phyloP scores from a whole-genome alignment of 1,140 invertebrate species.

The Drosophila tsacasi region DNA sequence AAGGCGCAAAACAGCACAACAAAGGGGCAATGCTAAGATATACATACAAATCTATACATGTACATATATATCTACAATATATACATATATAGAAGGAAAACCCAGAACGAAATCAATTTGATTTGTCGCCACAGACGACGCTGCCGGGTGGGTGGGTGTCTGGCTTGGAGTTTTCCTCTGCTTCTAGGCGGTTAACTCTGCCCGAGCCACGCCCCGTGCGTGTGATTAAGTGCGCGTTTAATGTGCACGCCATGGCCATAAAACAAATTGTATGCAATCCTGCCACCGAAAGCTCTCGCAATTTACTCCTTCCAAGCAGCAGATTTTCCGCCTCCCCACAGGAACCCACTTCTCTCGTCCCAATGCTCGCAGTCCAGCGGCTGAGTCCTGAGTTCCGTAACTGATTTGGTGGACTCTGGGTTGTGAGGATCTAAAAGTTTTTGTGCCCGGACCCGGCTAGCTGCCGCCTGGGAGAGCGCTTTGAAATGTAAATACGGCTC shows the following conservation, averaged over 20 bases:
- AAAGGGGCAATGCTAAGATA: slow-evolving; percentile 20
- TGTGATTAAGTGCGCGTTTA: slow-evolving; percentile 82
- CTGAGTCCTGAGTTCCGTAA: slow-evolving; percentile 10
- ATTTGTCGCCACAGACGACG: slow-evolving; percentile 70
- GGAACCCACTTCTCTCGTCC: background rate
- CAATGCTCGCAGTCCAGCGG: background rate
- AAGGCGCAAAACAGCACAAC: slow-evolving; percentile 64
- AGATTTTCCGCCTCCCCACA: background rate
- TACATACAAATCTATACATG: background rate
- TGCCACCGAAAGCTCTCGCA: slow-evolving; percentile 47
- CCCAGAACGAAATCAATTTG: slow-evolving; percentile 71
- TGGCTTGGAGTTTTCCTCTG: background rate
- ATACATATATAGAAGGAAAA: slow-evolving; percentile 3
- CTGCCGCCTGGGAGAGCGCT: slow-evolving; percentile 41
- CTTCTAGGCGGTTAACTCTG: slow-evolving; percentile 10
- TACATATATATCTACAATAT: background rate
- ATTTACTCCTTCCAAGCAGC: slow-evolving; percentile 35
- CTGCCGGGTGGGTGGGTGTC: slow-evolving; percentile 4
- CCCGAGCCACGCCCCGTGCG: slow-evolving; percentile 61
- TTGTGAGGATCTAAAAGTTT: slow-evolving; percentile 8
- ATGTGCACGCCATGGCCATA: slow-evolving; percentile 76
- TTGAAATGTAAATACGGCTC: slow-evolving; percentile 83
- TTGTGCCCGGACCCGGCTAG: background rate
- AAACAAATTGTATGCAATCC: slow-evolving; percentile 81
- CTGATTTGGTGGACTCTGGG: slow-evolving; percentile 21